These are phyloP conservation scores for Hirtodrosophila alboralis DNA, from an alignment of 2,888 invertebrate species.

Conservation along the genomic window DNA sequence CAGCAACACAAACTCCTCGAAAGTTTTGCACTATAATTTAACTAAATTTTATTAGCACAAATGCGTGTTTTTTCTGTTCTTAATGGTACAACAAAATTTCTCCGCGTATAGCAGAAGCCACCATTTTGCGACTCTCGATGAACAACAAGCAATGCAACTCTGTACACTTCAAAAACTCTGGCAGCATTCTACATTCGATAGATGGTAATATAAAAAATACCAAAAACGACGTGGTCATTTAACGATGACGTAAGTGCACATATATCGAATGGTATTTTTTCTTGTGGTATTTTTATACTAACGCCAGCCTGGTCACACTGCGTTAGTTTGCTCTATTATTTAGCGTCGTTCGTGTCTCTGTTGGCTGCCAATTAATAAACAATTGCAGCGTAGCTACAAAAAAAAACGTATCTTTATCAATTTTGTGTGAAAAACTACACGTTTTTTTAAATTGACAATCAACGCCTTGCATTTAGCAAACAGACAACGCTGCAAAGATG, in stretches of 20 bases:
- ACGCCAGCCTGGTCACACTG: constrained; percentile 24
- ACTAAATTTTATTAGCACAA: constrained; percentile 61
- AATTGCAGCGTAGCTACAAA: constrained; percentile 20
- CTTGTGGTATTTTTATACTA: background rate
- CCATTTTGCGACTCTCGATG: constrained; percentile 77
- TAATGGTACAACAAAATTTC: constrained; percentile 76
- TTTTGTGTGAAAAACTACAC: constrained; percentile 37
- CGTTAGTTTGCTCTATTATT: constrained; percentile 38
- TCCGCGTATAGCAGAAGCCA: constrained; percentile 80
- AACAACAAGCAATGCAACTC: constrained; percentile 60
- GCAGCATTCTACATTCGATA: constrained; percentile 42
- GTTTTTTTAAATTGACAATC: constrained; percentile 30
- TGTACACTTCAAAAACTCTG: constrained; percentile 53
- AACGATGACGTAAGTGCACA: background rate
- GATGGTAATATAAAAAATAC: constrained; percentile 20
- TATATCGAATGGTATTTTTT: constrained; percentile 24
- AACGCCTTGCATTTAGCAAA: constrained; percentile 40
- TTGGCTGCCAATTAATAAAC: constrained; percentile 33
- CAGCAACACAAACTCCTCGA: constrained; percentile 52
- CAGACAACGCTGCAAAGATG: constrained; percentile 38
- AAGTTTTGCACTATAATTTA: constrained; percentile 68
- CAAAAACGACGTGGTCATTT: background rate
- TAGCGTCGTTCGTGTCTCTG: constrained; percentile 33
- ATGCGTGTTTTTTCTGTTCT: constrained; percentile 72
- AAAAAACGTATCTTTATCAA: constrained; percentile 12